A percentile compares a stretch with the other conserved stretches of the same genome.
phyloP scores from a whole-genome alignment of 2,888 invertebrate genomes.

The Arctia plantaginis region DNA sequence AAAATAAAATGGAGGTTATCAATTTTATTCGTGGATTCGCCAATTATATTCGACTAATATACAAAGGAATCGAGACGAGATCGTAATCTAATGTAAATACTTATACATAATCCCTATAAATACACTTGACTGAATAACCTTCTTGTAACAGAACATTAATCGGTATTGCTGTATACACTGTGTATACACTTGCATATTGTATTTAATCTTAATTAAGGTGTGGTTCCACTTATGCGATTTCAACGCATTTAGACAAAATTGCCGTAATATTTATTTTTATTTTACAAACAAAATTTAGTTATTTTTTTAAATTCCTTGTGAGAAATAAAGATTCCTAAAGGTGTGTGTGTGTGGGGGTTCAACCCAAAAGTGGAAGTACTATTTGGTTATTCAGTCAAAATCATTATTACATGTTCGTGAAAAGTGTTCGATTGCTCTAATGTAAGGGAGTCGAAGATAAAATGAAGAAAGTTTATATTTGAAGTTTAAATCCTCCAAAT shows the following conservation, averaged over 20 bases:
- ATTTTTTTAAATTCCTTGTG: too few species aligned
- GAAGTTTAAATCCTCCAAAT: background rate
- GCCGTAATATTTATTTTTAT: background rate
- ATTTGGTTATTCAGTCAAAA: too few species aligned
- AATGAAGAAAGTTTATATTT: background rate
- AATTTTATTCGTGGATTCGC: too few species aligned
- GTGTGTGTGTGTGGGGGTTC: too few species aligned
- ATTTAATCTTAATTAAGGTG: constrained; percentile 59
- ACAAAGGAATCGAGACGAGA: background rate
- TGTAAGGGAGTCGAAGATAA: too few species aligned
- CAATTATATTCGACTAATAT: background rate
- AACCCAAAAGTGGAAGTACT: too few species aligned
- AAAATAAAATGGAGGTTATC: too few species aligned
- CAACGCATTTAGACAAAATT: background rate
- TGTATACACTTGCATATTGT: constrained; percentile 42
- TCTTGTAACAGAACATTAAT: constrained; percentile 21
- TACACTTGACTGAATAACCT: constrained; percentile 30
- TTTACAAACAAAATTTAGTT: too few species aligned
- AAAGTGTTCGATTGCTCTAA: too few species aligned
- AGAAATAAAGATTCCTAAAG: too few species aligned
- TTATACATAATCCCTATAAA: constrained; percentile 1
- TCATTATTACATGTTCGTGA: too few species aligned
- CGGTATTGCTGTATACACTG: constrained; percentile 20
- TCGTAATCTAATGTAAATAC: background rate
- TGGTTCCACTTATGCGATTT: constrained; percentile 39